Percentiles rank a stretch among this genome's conserved stretches.
Evolutionary conservation across 2,113 vertebrate genomes (phyloP).

Genomic region (Apodemus speciosus): DNA sequence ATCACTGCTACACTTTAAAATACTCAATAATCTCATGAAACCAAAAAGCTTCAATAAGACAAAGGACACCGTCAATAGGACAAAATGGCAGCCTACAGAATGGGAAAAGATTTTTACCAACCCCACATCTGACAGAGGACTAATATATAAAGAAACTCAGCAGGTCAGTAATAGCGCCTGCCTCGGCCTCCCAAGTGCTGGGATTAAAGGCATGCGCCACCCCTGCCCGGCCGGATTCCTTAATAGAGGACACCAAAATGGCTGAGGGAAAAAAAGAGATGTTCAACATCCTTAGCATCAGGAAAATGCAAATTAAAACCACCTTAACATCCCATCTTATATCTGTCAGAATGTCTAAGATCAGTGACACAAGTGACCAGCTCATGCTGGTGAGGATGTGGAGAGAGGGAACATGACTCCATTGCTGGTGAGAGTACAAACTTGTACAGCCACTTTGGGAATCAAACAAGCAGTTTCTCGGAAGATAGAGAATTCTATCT

Average conservation of each 20-base stretch:
- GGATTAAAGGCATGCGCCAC: too few relatives aligned
- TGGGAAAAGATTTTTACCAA: neutral
- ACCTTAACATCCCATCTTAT: neutral
- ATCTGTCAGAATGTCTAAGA: neutral
- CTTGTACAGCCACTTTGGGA: neutral
- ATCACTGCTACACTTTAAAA: neutral
- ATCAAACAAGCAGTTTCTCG: neutral
- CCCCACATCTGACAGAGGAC: neutral
- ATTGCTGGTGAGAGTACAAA: neutral
- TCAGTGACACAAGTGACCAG: neutral
- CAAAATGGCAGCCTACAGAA: neutral
- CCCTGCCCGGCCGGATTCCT: too few relatives aligned
- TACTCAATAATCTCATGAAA: neutral
- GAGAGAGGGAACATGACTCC: neutral
- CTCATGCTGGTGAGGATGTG: neutral
- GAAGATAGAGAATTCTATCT: too few relatives aligned
- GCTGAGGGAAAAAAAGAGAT: neutral
- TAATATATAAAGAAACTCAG: neutral
- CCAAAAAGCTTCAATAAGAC: neutral
- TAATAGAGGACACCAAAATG: neutral
- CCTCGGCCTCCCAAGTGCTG: too few relatives aligned
- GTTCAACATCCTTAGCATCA: neutral
- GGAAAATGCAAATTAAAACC: neutral
- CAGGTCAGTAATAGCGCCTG: too few relatives aligned
- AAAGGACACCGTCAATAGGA: neutral